Evolutionary conservation across 2,113 vertebrate genomes (phyloP), one percentile per base, ranked within the genome.

Genomic region (Bufo bufo): DNA sequence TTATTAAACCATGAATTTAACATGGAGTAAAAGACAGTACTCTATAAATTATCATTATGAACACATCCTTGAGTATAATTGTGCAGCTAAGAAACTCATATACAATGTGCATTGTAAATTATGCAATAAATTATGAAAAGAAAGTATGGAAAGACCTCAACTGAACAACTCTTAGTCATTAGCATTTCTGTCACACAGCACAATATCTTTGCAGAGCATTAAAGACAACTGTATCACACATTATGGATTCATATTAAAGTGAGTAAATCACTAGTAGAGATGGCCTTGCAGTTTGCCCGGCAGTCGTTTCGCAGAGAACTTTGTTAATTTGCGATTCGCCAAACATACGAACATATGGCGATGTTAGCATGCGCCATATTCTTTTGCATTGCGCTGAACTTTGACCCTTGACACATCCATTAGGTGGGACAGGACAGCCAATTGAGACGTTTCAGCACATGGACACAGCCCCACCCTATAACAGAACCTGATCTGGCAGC

Each of bases 1-100:
- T 77, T 66, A 86, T 65, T 79, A 66, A 86, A 56, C 45, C 49
- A 65, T 86, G 59, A 78, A 78, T 78, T 78, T 86, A 86, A 47
- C 72, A 86, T 86, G 50, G 63, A 69, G 43, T 63, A 23, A 6
- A 45, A 79, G 47, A 79, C 47, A 65, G 20, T 86, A 47, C 16
- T 79, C 59, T 49, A 83, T 84, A 72, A 54, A 84, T 71, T 84
- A 72, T 71, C 82, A 84, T 66, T 84, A 84, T 56, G 65, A 84
- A 52, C 45, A 72, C 66, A 56, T 63, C 50, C 14, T 23, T 56
- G 23, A 56, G 17, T 74, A 56, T 14, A 13, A n/a, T 72, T 84
- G 47, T 84, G 66, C 33, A 45, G 49, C n/a, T 84, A n/a, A 84
- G 61, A 66, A 83, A 23, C 81, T 50, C 61, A n/a, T 83, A 69